Base-by-base conservation (phyloP, 2,113 vertebrate species). In the Alaudala cheleensis region DNA sequence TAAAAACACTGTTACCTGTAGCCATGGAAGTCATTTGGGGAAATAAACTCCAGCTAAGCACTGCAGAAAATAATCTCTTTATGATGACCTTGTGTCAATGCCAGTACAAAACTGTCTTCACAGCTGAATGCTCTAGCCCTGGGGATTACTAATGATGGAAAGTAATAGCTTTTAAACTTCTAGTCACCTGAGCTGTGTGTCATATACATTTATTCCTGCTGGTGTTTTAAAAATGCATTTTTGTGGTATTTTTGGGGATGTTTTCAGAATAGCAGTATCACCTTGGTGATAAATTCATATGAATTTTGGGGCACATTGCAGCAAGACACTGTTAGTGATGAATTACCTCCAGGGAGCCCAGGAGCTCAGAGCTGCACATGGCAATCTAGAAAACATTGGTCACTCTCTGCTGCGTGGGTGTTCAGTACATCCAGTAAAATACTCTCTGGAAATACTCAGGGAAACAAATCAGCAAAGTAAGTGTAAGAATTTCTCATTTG, bases 81-180 rank as follows among this genome's bases (percentile, higher is more conserved):
- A 80, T 82, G 85, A 90, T 92, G 91, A 95, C 93, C 95, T 92
- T 95, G 70, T 91, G 91, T 70, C 90, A 88, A 50, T 66, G 66
- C 70, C 81, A 91, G 82, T 72, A 83, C 85, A 91, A 90, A 90
- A 87, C 79, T 86, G 34, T 49, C 87, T 95, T 96, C 94, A 96
- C 92, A 93, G 90, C 50, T 94, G 95, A 96, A 66, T 92, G 74
- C 87, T 86, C 34, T 45, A 90, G 85, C 94, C 93, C 85, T 4
- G 2, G 92, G 87, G 93, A 95, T 78, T 93, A 58, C 87, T 95
- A 95, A 95, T 94, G 86, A 95, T 81, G 81, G 82, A 93, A 95
- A 78, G 78, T 90, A 95, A 97, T 74, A 94, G 81, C 92, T 94
- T 95, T 90, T 88, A 94, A 93, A 95, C 58, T 83, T 65, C 90